Evolutionary conservation across 2,797 vertebrate genomes (phyloP), one percentile per base, ranked within the genome.

Genomic region (Chloroceryle inda): DNA sequence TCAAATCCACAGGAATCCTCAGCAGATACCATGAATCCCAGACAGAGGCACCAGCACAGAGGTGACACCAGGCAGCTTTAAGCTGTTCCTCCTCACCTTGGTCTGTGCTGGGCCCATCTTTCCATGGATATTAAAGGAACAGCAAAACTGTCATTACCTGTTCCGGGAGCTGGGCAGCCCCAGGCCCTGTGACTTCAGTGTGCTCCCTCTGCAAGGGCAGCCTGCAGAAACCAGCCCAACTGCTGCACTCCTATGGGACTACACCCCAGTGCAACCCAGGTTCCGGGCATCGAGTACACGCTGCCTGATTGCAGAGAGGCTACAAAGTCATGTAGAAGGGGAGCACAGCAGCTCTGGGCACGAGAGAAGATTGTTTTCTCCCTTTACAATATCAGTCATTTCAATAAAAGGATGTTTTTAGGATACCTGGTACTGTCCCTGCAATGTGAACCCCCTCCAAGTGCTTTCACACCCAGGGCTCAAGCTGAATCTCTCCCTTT

Each of bases 351-450:
- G n/a, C 35, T 42, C 49, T 4, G 0, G 27, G 8, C 10, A 31
- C 38, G 58, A 26, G 40, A 44, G 37, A 12, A 15, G 14, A 33
- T 6, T n/a, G 29, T 5, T 58, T 71, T 63, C 14, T 40, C 33
- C 40, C 33, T 38, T 50, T 58, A 50, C 2, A 3, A 74, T 68
- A 69, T 38, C 55, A 86, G 40, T 62, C n/a, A 42, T 62, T 56
- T 81, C 76, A 87, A 55, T 33, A 72, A n/a, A 64, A 45, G 42
- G 45, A 38, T 56, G 45, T 14, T 89, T 52, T 53, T 58, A 71
- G 88, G 64, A 52, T 61, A 84, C 33, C 50, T 75, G 78, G 31
- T 42, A 69, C 81, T 62, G 78, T 40, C 64, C 55, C 66, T 75
- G 79, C 9, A 6, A 56, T 18, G 63, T 56, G 59, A 88, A 55